Evolutionary conservation across 2,113 vertebrate genomes (phyloP).

Genomic region (Forbesichthys agassizii): DNA sequence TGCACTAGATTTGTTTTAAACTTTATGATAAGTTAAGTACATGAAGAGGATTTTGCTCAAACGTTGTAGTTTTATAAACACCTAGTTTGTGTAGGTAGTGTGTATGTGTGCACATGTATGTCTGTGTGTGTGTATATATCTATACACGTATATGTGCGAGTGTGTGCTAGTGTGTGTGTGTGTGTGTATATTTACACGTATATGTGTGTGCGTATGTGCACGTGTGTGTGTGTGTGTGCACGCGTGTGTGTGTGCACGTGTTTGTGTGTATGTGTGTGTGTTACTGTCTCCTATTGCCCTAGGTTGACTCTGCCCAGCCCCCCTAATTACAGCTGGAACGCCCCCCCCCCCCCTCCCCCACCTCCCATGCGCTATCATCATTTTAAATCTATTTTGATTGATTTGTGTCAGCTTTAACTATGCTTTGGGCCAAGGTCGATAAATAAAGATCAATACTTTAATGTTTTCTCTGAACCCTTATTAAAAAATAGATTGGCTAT

Average conservation of each 20-base stretch:
- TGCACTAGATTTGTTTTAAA: too few relatives aligned
- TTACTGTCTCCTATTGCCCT: not conserved
- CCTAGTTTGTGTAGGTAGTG: too few relatives aligned
- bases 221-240: slow-evolving; percentile 27
- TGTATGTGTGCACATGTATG: too few relatives aligned
- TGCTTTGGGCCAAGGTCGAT: slow-evolving; percentile 87
- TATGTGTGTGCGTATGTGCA: slow-evolving; percentile 22
- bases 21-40: too few relatives aligned
- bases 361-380: slow-evolving; percentile 82
- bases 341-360: slow-evolving; percentile 60
- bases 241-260: slow-evolving; percentile 27
- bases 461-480: slow-evolving; percentile 90
- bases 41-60: too few relatives aligned
- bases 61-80: too few relatives aligned
- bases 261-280: slow-evolving; percentile 1
- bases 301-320: not conserved
- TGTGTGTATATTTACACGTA: not conserved
- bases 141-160: slow-evolving; percentile 14
- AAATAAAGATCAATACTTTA: slow-evolving; percentile 90
- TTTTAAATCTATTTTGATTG: slow-evolving; percentile 96
- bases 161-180: not conserved
- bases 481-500: slow-evolving; percentile 89
- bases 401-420: slow-evolving; percentile 95
- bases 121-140: not conserved
- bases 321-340: slow-evolving; percentile 73